Percentiles rank a stretch among this genome's conserved stretches.
phyloP scores from a whole-genome alignment of 2,113 vertebrate species.

The Xenus cinereus region DNA sequence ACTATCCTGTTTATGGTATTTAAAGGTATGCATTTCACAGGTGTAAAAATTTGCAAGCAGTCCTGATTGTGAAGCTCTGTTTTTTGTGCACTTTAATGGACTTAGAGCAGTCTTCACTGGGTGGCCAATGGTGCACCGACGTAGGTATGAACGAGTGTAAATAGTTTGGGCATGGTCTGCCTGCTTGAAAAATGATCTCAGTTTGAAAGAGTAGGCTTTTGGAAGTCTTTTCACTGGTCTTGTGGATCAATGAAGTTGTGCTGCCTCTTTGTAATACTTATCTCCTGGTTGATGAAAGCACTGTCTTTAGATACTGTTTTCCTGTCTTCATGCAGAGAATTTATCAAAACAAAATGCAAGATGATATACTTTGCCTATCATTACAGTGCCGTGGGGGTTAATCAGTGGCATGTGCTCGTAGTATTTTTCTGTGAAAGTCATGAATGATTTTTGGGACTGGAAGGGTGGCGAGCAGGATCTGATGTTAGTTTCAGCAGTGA shows the following conservation, averaged over 20 bases:
- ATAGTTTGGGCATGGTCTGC: not conserved
- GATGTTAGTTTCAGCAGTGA: not conserved
- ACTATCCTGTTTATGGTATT: not conserved
- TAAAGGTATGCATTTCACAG: not conserved
- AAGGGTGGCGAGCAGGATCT: not conserved
- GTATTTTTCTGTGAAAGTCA: not conserved
- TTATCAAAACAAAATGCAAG: not conserved
- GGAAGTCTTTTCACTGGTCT: not conserved
- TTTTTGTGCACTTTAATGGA: fast-evolving
- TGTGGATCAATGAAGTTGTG: not conserved
- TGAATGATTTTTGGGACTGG: not conserved
- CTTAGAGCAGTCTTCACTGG: not conserved
- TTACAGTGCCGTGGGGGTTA: not conserved
- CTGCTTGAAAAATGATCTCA: not conserved
- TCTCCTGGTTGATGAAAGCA: not conserved
- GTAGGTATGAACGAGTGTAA: not conserved
- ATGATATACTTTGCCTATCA: not conserved
- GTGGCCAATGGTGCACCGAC: not conserved
- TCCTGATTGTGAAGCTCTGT: not conserved
- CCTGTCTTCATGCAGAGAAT: not conserved
- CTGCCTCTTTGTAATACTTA: not conserved
- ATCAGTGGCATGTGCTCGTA: not conserved
- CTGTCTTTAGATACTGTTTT: not conserved
- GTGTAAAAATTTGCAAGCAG: not conserved
- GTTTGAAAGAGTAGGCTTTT: not conserved